Evolutionary conservation across 1,140 invertebrate species (phyloP), one percentile per base, ranked within the genome.

Genomic region (Sitobion miscanthi): DNA sequence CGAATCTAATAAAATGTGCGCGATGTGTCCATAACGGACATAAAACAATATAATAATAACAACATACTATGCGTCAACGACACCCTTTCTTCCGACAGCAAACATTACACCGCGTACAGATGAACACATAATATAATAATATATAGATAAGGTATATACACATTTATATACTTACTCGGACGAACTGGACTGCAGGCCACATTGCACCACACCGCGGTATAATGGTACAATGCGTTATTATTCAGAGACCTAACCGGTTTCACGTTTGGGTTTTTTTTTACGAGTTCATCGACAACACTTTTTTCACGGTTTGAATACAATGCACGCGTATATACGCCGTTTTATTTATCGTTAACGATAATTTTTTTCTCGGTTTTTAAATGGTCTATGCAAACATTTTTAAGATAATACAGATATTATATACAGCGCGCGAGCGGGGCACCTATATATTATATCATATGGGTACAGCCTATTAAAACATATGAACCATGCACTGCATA

Each of bases 231-330:
- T 83, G 30, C 35, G 77, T 83, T 35, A 35, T 54, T 57, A 54
- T 89, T 52, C 54, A 30, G 38, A 30, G 38, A 30, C 89, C 23
- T 45, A 62, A 90, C 89, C 54, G 89, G 89, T 90, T 90, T 90
- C 45, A 35, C 3, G 52, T 35, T n/a, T 38, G n/a, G 17, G 52
- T 88, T 57, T 35, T 89, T 38, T 89, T 89, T 54, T 62, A 69
- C 54, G 57, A 90, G 57, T 89, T 62, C 38, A 57, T 42, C 86
- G 17, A 54, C 87, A 42, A 35, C 52, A 20, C 21, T 87, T 87
- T 87, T 49, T 49, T 35, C 85, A 57, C n/a, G 52, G 47, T 38
- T 38, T 17, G n/a, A 9, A 57, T 35, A 5, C 85, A 85, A 45
- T 49, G 14, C 47, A 87, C 8, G 2, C 14, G 4, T n/a, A 82